phyloP scores from a whole-genome alignment of 2,797 vertebrate species.

The Tadarida brasiliensis region DNA sequence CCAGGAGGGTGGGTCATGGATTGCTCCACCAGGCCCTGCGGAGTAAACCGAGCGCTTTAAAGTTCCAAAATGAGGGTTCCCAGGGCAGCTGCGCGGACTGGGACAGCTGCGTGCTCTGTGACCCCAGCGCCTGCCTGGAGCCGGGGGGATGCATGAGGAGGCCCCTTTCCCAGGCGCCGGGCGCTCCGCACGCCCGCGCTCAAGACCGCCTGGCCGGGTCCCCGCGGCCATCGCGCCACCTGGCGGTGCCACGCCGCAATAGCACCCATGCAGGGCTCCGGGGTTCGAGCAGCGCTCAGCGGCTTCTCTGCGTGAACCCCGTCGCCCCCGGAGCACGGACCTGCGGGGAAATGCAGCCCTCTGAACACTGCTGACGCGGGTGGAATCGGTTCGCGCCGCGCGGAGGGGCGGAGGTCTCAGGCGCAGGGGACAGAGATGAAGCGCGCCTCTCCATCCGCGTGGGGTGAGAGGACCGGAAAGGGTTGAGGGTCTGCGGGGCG shows the following conservation, averaged over 20 bases:
- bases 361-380: rapidly evolving
- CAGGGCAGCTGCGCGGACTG: background rate
- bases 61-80: background rate
- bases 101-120: background rate
- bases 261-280: background rate
- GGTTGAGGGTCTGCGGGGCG: background rate
- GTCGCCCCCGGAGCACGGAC: rapidly evolving
- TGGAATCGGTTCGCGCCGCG: background rate
- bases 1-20: background rate
- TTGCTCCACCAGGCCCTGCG: rapidly evolving
- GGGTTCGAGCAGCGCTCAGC: rapidly evolving
- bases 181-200: rapidly evolving
- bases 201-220: background rate
- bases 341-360: background rate
- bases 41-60: background rate
- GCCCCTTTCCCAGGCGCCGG: too few relatives aligned
- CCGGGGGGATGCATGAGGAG: too few relatives aligned
- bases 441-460: background rate
- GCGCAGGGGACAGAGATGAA: background rate
- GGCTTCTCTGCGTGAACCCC: background rate
- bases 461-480: background rate
- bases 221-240: background rate
- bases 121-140: background rate
- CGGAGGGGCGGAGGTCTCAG: rapidly evolving
- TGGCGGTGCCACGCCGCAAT: background rate